A percentile compares a stretch with the other conserved stretches of the same genome.
Conservation (phyloP, 2,113 vertebrate species). For the Elachura formosa region DNA sequence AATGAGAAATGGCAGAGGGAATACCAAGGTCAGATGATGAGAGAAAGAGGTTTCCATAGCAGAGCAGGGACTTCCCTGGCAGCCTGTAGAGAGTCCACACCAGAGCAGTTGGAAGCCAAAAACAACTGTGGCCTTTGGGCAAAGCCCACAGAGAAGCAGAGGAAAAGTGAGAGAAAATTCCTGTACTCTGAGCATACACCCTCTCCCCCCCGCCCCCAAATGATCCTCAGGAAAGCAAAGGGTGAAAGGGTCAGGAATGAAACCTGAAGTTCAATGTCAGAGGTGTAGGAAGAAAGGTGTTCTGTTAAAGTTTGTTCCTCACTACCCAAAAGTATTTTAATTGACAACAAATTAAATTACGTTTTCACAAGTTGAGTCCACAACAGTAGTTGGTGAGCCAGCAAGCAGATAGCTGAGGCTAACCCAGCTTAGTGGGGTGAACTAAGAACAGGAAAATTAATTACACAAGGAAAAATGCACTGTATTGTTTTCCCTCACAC, state of each 20-base stretch:
- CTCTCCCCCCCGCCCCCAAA: rapidly evolving
- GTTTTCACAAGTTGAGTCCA: background rate
- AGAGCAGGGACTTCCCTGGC: background rate
- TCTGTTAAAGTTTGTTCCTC: background rate
- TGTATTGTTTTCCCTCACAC: background rate
- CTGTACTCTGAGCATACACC: background rate
- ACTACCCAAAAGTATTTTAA: background rate
- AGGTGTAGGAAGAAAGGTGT: background rate
- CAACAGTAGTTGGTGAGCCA: rapidly evolving
- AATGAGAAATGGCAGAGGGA: background rate
- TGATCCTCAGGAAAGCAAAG: background rate
- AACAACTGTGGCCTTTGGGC: background rate
- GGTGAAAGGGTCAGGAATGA: rapidly evolving
- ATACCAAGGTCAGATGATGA: background rate
- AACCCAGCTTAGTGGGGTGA: background rate
- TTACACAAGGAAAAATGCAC: background rate
- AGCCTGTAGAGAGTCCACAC: background rate
- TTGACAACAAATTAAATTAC: background rate
- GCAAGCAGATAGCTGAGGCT: background rate
- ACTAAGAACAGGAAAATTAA: background rate
- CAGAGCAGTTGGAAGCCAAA: background rate
- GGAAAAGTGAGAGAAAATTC: background rate
- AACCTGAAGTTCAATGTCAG: background rate
- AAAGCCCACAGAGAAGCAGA: background rate
- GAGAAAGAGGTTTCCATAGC: background rate